Base-by-base conservation (phyloP, 2,113 vertebrate species). In the Chauna torquata region DNA sequence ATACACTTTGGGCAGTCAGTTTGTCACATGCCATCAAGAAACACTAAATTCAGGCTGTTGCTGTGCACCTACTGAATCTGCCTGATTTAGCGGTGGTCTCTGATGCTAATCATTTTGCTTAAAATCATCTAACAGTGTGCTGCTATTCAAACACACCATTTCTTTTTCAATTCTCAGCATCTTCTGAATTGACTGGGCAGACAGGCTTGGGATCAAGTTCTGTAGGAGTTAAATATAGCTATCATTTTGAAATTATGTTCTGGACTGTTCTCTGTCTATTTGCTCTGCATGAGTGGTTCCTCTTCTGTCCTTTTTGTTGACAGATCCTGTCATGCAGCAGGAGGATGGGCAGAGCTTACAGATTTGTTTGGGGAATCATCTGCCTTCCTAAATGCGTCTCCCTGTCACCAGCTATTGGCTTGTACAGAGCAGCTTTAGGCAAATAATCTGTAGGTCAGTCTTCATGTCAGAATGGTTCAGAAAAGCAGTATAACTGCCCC, bases 341-440 rank as follows among this genome's bases (percentile, higher is more conserved):
- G 71, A 70, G 32, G 16, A 14, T 34, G 61, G 25, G 32, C 38
- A 76, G 57, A 54, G 44, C 44, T 79, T 45, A 25, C 18, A 17
- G 4, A 64, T 77, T 68, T 2, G 2, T 50, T 47, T 24, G n/a
- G 57, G 59, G 10, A 42, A 32, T 36, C n/a, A 16, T 25, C 69
- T 66, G 3, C 36, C 13, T 3, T 1, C 52, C 38, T 40, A n/a
- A 36, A 47, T 57, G 50, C 12, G 2, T 4, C 47, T 70, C 23
- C 16, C 25, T 30, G 10, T 55, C 44, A 19, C 59, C 4, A 36
- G 34, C 52, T 70, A 1, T 25, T 42, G 59, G 30, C 45, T 57
- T 28, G 23, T 1, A 1, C 0, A 0, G 40, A 42, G 18, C 25
- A 40, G 71, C n/a, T 68, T 66, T 16, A 50, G 38, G 11, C 7